These are phyloP conservation scores for Diabrotica balteata DNA, from an alignment of 2,888 invertebrate genomes.

Conservation along the genomic window DNA sequence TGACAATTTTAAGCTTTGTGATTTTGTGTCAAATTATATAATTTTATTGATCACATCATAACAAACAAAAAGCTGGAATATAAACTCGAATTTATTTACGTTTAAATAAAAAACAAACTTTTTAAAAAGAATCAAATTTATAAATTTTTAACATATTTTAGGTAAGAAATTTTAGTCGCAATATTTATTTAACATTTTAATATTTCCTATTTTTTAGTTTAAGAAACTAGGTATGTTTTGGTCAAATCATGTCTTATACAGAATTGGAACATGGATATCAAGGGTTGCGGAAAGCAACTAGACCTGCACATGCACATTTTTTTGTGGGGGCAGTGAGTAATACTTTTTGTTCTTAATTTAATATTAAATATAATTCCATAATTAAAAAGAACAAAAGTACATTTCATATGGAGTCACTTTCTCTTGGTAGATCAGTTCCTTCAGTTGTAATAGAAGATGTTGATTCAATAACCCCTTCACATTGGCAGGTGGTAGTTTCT, in stretches of 20 bases:
- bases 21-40: too few species aligned
- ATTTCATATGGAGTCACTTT: too few species aligned
- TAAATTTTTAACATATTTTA: neutral
- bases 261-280: constrained; percentile 93
- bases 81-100: too few species aligned
- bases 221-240: constrained; percentile 42
- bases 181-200: neutral
- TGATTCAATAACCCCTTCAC: constrained; percentile 47
- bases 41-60: too few species aligned
- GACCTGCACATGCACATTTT: constrained; percentile 71
- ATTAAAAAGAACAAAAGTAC: too few species aligned
- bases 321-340: constrained; percentile 75
- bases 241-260: constrained; percentile 80
- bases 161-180: constrained; percentile 8
- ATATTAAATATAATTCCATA: neutral
- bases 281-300: constrained; percentile 75
- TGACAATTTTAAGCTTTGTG: too few species aligned
- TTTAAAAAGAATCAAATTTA: too few species aligned
- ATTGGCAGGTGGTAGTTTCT: constrained; percentile 48
- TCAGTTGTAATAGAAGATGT: constrained; percentile 54
- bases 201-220: constrained; percentile 27
- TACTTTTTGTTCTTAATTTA: constrained; percentile 9
- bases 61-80: too few species aligned
- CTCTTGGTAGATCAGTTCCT: constrained; percentile 41
- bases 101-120: too few species aligned